Evolutionary conservation across 2,113 vertebrate genomes (phyloP), one percentile per base, ranked within the genome.

Genomic region (Macquaria ambigua): DNA sequence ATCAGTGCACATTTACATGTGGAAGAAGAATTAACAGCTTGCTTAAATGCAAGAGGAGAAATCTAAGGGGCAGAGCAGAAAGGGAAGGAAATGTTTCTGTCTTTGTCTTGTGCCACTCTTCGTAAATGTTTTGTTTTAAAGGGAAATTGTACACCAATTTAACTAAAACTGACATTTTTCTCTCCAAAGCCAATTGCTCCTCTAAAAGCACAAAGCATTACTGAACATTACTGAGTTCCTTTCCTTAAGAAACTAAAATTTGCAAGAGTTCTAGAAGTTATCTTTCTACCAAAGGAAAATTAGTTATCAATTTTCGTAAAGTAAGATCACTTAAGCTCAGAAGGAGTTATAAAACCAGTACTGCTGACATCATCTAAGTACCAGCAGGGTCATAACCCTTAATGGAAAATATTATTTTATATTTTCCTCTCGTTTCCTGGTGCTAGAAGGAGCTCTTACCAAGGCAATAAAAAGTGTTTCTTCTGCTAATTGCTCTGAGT

Each of bases 401-500:
- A 87, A 93, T 90, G 82, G 85, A 86, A 91, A 73, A 62, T 76
- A 84, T 82, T 72, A 56, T 77, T 84, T 91, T 73, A 53, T 62
- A 85, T 86, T 90, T 87, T 74, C 83, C 66, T 63, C 52, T 92
- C 85, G 81, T 86, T 92, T 86, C 62, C 87, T 87, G 78, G 77
- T 93, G 68, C 56, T 37, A 85, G 81, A 81, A 71, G 68, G 48
- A 79, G 83, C 77, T 93, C 88, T 95, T 94, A 96, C 93, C 83
- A 80, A 91, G 83, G 88, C 92, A 93, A 93, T 95, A 94, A 93
- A 96, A 87, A 1, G 79, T 92, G 91, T 93, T 95, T 94, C 93
- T 95, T 92, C 90, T 92, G 89, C 91, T 95, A 95, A 97, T 96
- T 94, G 94, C 91, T 87, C 90, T 93, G 95, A 96, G 94, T 95